A percentile compares a stretch with the other conserved stretches of the same genome.
phyloP scores from a whole-genome alignment of 2,888 invertebrate species.

The Dynastes maya region DNA sequence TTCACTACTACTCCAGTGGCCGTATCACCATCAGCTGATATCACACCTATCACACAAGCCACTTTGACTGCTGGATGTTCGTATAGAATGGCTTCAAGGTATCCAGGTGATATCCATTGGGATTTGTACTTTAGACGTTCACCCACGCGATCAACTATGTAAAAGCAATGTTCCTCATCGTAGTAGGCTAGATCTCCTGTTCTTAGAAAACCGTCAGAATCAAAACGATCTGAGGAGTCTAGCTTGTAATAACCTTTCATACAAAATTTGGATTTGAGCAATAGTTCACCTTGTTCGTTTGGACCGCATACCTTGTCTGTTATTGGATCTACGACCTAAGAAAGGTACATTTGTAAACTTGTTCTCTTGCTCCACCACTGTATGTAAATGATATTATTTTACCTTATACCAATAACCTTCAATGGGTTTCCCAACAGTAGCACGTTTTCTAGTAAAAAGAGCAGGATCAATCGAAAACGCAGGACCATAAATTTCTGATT shows the following conservation, averaged over 20 bases:
- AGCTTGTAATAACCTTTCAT: constrained; percentile 71
- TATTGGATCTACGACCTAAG: constrained; percentile 63
- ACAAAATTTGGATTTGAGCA: constrained; percentile 68
- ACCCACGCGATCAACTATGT: constrained; percentile 71
- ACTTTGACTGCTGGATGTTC: constrained; percentile 62
- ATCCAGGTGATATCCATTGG: constrained; percentile 69
- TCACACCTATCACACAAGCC: constrained; percentile 63
- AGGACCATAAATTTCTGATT: constrained; percentile 33
- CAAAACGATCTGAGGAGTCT: constrained; percentile 69
- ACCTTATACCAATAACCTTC: constrained; percentile 17
- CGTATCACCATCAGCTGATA: constrained; percentile 65
- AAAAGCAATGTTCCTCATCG: constrained; percentile 71
- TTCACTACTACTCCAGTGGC: constrained; percentile 61
- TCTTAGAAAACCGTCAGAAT: constrained; percentile 71
- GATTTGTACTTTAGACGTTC: constrained; percentile 71
- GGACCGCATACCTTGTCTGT: constrained; percentile 70
- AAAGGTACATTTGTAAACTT: neutral
- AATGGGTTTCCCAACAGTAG: neutral
- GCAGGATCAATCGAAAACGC: neutral
- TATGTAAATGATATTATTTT: neutral
- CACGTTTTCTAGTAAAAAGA: neutral
- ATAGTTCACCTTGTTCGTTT: constrained; percentile 72
- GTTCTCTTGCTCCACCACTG: too few relatives aligned
- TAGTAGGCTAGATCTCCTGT: constrained; percentile 73
- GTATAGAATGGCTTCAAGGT: constrained; percentile 60